Evolutionary conservation across 1,140 invertebrate genomes (phyloP), one percentile per base, ranked within the genome.

Genomic region (Cecropterus lyciades): DNA sequence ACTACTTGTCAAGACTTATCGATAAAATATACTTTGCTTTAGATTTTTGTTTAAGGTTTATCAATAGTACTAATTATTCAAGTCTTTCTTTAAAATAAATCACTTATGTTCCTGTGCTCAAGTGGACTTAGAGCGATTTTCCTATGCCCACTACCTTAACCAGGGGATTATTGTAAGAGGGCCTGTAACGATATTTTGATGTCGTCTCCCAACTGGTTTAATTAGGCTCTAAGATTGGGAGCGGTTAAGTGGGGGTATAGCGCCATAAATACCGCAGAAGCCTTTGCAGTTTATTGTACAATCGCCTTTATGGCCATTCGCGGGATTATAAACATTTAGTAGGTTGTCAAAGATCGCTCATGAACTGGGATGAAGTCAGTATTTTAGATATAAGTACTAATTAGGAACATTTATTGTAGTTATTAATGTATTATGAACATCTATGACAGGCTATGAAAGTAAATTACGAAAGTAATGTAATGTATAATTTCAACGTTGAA

Each of bases 111-210:
- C 20, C 20, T n/a, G n/a, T n/a, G 20, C 20, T 24, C 20, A 1
- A 24, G n/a, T n/a, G n/a, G n/a, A n/a, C n/a, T n/a, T n/a, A n/a
- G n/a, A 37, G 27, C 59, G 30, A 62, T 62, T 49, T 24, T 11
- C 14, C n/a, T 33, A 53, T 45, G 20, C 3, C 27, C 42, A 56
- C 11, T 14, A 11, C 52, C 30, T 27, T 57, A 33, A 20, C 33
- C 42, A 11, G 0, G 30, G 20, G 57, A 77, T 71, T 73, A 73
- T 67, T 74, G 75, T 74, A 71, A 70, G 64, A 66, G 59, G 57
- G 56, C 15, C 62, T 65, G 72, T 77, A 82, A 80, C 75, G 77
- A 80, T 70, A 70, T 75, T 80, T 74, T 72, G 72, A 80, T 80
- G 70, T 72, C 76, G 60, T 62, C 66, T 65, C 57, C 51, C 63